phyloP scores from a whole-genome alignment of 2,113 vertebrate genomes.

The Syngnathus scovelli region DNA sequence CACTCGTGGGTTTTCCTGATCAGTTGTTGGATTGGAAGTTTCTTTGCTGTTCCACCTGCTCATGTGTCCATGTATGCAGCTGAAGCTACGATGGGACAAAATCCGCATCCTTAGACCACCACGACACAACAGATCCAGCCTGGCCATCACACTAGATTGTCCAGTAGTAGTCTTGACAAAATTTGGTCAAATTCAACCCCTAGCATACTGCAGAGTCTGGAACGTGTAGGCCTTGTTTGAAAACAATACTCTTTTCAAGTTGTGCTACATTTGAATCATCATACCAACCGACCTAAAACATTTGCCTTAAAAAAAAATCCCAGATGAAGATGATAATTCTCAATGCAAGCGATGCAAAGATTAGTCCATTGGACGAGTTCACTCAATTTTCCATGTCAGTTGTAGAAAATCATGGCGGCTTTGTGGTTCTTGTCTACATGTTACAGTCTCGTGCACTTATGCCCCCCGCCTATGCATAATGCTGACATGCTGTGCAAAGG shows the following conservation, averaged over 20 bases:
- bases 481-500: slow-evolving; percentile 67
- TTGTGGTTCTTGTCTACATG: slow-evolving; percentile 45
- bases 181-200: slow-evolving; percentile 1
- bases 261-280: not conserved
- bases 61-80: slow-evolving; percentile 53
- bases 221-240: not conserved
- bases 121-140: slow-evolving; percentile 38
- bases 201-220: not conserved
- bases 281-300: not conserved
- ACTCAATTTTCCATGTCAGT: no score
- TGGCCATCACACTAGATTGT: slow-evolving; percentile 3
- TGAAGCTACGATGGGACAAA: slow-evolving; percentile 28
- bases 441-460: slow-evolving; percentile 18
- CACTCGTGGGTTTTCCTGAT: slow-evolving; percentile 60
- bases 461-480: slow-evolving; percentile 53
- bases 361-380: slow-evolving; percentile 31
- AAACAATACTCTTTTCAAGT: not conserved
- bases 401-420: slow-evolving; percentile 42
- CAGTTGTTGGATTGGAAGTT: slow-evolving; percentile 8
- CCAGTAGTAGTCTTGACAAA: slow-evolving; percentile 22
- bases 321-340: no score
- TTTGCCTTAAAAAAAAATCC: no score
- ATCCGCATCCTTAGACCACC: slow-evolving; percentile 26
- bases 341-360: slow-evolving; percentile 28
- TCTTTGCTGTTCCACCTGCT: slow-evolving; percentile 54